These are phyloP conservation scores for Microcebus murinus DNA, from an alignment of 2,113 vertebrate genomes.

Conservation along the genomic window DNA sequence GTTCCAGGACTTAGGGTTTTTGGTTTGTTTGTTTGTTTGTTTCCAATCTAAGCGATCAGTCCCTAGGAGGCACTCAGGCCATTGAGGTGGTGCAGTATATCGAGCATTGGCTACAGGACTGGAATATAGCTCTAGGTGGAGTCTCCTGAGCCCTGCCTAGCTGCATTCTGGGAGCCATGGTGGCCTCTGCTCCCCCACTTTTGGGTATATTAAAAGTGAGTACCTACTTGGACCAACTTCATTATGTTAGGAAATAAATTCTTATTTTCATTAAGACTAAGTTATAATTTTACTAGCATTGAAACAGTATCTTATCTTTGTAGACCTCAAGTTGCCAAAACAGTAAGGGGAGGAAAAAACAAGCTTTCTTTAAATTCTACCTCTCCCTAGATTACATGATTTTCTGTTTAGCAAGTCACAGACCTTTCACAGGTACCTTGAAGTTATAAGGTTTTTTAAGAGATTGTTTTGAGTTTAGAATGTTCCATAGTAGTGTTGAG, in stretches of 20 bases:
- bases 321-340: background rate
- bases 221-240: background rate
- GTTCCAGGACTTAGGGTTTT: background rate
- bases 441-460: background rate
- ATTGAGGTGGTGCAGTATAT: background rate
- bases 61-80: background rate
- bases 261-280: background rate
- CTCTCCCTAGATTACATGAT: background rate
- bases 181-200: background rate
- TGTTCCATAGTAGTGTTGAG: background rate
- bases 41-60: background rate
- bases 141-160: background rate
- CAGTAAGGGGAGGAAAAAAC: background rate
- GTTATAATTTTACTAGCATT: background rate
- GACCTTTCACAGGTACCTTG: background rate
- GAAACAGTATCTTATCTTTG: background rate
- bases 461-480: background rate
- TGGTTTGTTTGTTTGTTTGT: background rate
- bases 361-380: background rate
- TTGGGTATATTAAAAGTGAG: background rate
- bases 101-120: background rate
- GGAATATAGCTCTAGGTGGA: background rate
- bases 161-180: background rate
- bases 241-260: background rate
- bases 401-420: constrained; percentile 13